A percentile compares a stretch with the other conserved stretches of the same genome.
phyloP scores from a whole-genome alignment of 2,888 invertebrate species.

The Molanna angustata region DNA sequence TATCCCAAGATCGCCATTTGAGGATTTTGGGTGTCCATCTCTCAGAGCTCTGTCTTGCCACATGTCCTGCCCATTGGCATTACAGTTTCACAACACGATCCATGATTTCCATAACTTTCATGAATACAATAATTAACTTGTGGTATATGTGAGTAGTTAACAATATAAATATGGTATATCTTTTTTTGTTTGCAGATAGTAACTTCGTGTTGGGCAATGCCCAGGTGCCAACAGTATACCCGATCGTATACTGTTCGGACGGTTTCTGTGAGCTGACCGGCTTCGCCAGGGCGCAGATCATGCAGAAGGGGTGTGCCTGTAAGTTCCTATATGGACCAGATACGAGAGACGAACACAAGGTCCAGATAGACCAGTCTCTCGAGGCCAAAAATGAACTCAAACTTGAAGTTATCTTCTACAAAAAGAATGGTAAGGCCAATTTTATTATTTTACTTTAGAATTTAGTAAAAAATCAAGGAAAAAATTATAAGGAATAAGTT shows the following conservation, averaged over 20 bases:
- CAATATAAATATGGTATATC: no score
- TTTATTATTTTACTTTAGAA: background rate
- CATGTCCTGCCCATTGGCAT: no score
- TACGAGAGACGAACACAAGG: slow-evolving; percentile 83
- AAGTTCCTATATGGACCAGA: slow-evolving; percentile 91
- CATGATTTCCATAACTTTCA: no score
- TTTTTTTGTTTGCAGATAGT: slow-evolving; percentile 69
- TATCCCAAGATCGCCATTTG: no score
- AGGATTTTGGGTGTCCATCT: no score
- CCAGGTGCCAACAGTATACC: slow-evolving; percentile 82
- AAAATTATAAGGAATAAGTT: no score
- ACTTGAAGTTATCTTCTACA: slow-evolving; percentile 91
- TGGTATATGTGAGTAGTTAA: no score
- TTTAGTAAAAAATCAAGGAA: no score
- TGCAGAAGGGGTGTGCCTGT: slow-evolving; percentile 96
- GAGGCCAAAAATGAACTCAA: slow-evolving; percentile 90
- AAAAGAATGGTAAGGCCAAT: slow-evolving; percentile 80
- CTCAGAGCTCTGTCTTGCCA: no score
- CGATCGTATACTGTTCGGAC: slow-evolving; percentile 95
- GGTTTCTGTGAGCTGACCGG: slow-evolving; percentile 96
- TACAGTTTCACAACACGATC: no score
- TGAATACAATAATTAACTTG: no score
- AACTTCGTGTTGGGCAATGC: slow-evolving; percentile 96
- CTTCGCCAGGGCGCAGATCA: slow-evolving; percentile 90
- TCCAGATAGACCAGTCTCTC: slow-evolving; percentile 85